phyloP scores from a whole-genome alignment of 2,888 invertebrate species.

The Mesorhabditis sp. region DNA sequence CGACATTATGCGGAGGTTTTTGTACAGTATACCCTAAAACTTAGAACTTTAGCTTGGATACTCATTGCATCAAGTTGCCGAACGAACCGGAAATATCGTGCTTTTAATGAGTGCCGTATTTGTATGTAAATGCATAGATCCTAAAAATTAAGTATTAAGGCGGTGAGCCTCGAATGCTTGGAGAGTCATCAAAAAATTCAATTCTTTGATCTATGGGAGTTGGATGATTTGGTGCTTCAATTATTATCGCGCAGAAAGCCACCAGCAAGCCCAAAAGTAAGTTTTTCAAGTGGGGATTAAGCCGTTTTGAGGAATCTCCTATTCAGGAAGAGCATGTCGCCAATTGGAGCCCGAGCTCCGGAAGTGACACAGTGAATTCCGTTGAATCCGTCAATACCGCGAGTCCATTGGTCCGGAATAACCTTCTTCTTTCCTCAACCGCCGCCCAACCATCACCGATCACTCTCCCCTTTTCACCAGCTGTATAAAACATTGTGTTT shows the following conservation, averaged over 20 bases:
- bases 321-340: no score
- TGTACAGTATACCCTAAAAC: slow-evolving; percentile 5
- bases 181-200: slow-evolving; percentile 45
- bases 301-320: no score
- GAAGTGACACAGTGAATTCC: no score
- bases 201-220: slow-evolving; percentile 44
- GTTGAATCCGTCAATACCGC: no score
- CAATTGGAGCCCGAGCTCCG: no score
- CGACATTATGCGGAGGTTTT: slow-evolving; percentile 5
- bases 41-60: slow-evolving; percentile 9
- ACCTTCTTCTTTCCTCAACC: no score
- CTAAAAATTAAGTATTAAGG: slow-evolving; percentile 16
- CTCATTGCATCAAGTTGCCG: slow-evolving; percentile 23
- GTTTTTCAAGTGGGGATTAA: no score
- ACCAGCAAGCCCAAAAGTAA: no score
- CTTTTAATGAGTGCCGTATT: slow-evolving; percentile 38
- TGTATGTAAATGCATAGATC: slow-evolving; percentile 14
- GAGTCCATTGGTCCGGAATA: no score
- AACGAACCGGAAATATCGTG: slow-evolving; percentile 37
- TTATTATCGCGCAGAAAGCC: slow-evolving; percentile 15
- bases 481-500: no score
- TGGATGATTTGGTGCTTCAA: slow-evolving; percentile 38
- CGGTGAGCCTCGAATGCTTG: slow-evolving; percentile 41
- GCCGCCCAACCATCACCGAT: no score
- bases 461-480: no score